A percentile compares a stretch with the other conserved stretches of the same genome.
Evolutionary conservation across 30 jellyfish, hydroid and myxozoan species (phyloP).

Genomic region (Aurelia aurita complex sp. Pacific): DNA sequence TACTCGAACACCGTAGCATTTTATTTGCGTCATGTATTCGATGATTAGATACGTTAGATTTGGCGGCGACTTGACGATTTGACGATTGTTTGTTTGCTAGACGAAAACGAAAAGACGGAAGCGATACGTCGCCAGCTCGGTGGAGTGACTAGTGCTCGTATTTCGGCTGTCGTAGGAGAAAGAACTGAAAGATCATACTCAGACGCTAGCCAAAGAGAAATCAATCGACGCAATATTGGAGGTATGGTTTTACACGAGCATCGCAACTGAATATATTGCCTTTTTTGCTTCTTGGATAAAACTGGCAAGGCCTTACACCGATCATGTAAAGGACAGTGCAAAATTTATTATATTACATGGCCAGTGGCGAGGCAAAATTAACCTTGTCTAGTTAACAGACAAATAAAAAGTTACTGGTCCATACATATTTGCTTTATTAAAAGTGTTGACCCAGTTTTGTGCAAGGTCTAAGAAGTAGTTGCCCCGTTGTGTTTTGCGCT

Average conservation of each 20-base stretch:
- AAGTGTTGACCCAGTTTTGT: too few species aligned
- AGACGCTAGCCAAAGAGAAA: conserved; percentile 51
- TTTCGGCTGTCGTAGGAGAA: conserved; percentile 48
- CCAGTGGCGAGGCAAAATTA: too few species aligned
- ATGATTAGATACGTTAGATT: background rate
- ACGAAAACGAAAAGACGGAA: conserved; percentile 41
- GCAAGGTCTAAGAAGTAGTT: too few species aligned
- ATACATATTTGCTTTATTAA: too few species aligned
- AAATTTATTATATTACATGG: too few species aligned
- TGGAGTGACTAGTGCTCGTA: conserved; percentile 28
- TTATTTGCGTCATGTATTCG: background rate
- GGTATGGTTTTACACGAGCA: background rate
- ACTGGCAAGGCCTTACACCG: too few species aligned
- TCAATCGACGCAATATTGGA: conserved; percentile 33
- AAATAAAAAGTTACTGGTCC: too few species aligned
- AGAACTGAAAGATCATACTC: conserved; percentile 50
- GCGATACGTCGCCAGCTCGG: conserved; percentile 48
- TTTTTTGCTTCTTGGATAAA: too few species aligned
- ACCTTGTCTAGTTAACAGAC: too few species aligned
- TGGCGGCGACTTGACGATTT: background rate
- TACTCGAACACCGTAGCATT: background rate
- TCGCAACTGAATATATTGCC: too few species aligned
- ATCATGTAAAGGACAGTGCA: too few species aligned
- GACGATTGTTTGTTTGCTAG: conserved; percentile 11
- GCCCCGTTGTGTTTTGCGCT: too few species aligned